A percentile compares a stretch with the other conserved stretches of the same genome.
phyloP scores from a whole-genome alignment of 37 sponge, comb jelly and placozoan species.

The Trichoplax adhaerens region DNA sequence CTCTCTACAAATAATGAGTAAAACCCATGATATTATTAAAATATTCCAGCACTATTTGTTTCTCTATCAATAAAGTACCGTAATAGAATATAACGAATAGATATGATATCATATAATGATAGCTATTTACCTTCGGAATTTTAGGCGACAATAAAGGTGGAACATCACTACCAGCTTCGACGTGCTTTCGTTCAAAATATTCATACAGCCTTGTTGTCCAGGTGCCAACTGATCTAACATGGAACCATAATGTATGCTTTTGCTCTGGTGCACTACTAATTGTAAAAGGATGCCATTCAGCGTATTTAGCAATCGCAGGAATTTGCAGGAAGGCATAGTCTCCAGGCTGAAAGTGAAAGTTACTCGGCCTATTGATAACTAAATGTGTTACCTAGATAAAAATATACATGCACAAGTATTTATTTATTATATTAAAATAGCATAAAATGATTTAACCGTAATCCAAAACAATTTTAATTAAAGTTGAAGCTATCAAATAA shows the following conservation, averaged over 20 bases:
- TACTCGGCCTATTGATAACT: conserved; percentile 35
- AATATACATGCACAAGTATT: background rate
- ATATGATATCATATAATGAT: too few species aligned
- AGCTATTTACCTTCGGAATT: too few species aligned
- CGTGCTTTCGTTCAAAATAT: conserved; percentile 33
- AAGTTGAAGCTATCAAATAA: too few species aligned
- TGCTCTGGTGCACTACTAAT: conserved; percentile 66
- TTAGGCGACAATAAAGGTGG: too few species aligned
- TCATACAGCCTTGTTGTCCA: conserved; percentile 71
- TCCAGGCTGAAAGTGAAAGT: conserved; percentile 59
- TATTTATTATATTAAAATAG: too few species aligned
- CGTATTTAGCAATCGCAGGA: conserved; percentile 55
- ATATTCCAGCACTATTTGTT: too few species aligned
- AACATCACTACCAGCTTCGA: background rate
- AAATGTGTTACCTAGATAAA: conserved; percentile 40
- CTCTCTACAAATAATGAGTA: too few species aligned
- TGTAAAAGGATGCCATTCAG: conserved; percentile 81
- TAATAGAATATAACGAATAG: too few species aligned
- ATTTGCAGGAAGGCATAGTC: conserved; percentile 68
- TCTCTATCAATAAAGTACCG: too few species aligned
- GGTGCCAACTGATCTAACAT: conserved; percentile 63
- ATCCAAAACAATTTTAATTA: too few species aligned
- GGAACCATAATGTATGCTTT: conserved; percentile 50
- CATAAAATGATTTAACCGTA: too few species aligned
- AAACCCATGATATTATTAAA: too few species aligned